A percentile compares a stretch with the other conserved stretches of the same genome.
Evolutionary conservation across 2,113 vertebrate genomes (phyloP).

Genomic region (Patagioenas fasciata): DNA sequence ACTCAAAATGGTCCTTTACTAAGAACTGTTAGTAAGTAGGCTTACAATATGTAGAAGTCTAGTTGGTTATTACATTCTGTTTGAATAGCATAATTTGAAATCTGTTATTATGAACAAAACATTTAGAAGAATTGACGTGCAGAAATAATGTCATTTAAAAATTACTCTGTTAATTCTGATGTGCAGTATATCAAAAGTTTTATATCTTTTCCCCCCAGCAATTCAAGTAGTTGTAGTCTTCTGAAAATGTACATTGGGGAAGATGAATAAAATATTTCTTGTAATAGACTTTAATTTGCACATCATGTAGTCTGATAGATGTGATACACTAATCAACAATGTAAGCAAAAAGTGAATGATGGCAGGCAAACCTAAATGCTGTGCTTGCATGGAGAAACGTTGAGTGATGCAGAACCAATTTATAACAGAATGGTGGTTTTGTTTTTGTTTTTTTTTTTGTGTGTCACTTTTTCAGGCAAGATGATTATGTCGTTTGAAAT

Average conservation of each 20-base stretch:
- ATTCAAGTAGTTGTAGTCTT: neutral
- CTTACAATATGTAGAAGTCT: neutral
- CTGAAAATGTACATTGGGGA: neutral
- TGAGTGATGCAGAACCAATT: neutral
- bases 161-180: neutral
- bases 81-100: neutral
- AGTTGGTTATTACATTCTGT: neutral
- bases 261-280: neutral
- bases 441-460: too few relatives aligned
- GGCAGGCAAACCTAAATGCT: neutral
- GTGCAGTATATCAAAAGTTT: neutral
- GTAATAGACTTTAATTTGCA: neutral
- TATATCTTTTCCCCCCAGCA: fast-evolving
- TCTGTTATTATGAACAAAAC: neutral
- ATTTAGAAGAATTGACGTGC: neutral
- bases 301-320: neutral
- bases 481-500: constrained; percentile 99
- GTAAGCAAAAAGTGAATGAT: neutral
- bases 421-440: neutral
- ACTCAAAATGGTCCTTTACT: neutral
- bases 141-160: neutral
- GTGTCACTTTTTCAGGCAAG: constrained; percentile 82
- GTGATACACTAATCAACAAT: neutral
- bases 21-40: neutral
- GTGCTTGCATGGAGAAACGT: neutral